Conservation (phyloP, 2,113 vertebrate species). For the Odocoileus virginianus region DNA sequence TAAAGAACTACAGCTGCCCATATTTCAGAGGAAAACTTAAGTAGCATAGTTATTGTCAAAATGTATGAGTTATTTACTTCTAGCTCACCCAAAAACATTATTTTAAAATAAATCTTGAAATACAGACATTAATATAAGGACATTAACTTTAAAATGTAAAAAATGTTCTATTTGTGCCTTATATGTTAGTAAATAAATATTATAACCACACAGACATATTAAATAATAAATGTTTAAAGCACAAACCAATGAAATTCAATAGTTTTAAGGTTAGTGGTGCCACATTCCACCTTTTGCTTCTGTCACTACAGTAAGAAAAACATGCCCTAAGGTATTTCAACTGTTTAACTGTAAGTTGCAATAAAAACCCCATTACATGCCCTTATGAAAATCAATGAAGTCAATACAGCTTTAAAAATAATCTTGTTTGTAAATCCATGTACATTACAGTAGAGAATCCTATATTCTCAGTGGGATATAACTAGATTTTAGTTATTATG, state of each 20-base stretch:
- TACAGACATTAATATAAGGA: neutral
- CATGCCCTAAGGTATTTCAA: neutral
- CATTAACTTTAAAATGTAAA: neutral
- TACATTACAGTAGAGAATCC: neutral
- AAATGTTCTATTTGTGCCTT: neutral
- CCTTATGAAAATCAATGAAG: slow-evolving; percentile 67
- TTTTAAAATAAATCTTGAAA: slow-evolving; percentile 3
- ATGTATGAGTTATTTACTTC: neutral
- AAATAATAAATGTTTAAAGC: slow-evolving; percentile 38
- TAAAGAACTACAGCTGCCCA: neutral
- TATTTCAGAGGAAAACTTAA: neutral
- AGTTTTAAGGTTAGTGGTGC: slow-evolving; percentile 54
- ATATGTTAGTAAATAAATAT: neutral
- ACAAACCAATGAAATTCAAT: slow-evolving; percentile 7
- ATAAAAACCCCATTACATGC: slow-evolving; percentile 58
- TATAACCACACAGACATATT: neutral
- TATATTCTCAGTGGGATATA: neutral
- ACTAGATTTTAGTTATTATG: slow-evolving; percentile 39
- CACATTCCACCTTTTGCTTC: slow-evolving; percentile 42
- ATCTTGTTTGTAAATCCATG: slow-evolving; percentile 57
- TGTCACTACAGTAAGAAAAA: neutral
- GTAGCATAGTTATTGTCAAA: neutral
- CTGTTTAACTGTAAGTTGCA: slow-evolving; percentile 50
- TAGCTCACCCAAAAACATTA: neutral
- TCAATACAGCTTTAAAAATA: slow-evolving; percentile 58